phyloP scores from a whole-genome alignment of 2,888 invertebrate species.

The Saturnia pavonia region DNA sequence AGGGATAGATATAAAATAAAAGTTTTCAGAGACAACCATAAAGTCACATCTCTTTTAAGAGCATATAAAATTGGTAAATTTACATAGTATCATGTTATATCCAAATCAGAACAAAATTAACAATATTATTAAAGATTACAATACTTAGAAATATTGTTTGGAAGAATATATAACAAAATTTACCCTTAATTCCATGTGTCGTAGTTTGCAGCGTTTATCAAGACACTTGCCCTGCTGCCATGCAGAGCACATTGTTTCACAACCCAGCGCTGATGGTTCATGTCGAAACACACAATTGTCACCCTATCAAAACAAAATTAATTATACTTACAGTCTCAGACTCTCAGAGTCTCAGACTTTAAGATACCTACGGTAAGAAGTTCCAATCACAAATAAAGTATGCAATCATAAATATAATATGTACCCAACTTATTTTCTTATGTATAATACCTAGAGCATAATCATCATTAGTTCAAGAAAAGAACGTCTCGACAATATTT shows the following conservation, averaged over 20 bases:
- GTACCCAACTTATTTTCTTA: not conserved
- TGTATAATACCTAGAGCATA: not conserved
- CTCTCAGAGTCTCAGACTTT: too few species aligned
- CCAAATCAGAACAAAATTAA: too few species aligned
- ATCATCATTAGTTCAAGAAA: not conserved
- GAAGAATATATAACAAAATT: slow-evolving; percentile 34
- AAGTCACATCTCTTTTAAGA: not conserved
- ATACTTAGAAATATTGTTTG: not conserved
- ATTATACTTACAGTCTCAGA: too few species aligned
- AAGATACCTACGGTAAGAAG: not conserved
- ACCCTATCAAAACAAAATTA: slow-evolving; percentile 78
- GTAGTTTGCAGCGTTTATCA: slow-evolving; percentile 88
- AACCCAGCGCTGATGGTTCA: slow-evolving; percentile 91
- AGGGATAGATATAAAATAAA: not conserved
- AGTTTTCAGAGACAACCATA: not conserved
- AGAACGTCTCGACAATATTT: not conserved
- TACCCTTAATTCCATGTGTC: slow-evolving; percentile 93
- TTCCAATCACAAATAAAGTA: not conserved
- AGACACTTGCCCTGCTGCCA: slow-evolving; percentile 93
- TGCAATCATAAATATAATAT: not conserved
- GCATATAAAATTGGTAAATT: not conserved
- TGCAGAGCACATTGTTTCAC: slow-evolving; percentile 89
- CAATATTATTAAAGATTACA: not conserved
- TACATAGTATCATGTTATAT: not conserved
- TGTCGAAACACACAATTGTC: slow-evolving; percentile 91